Base-by-base conservation (phyloP, 2,113 vertebrate genomes). In the Anthoscopus minutus region DNA sequence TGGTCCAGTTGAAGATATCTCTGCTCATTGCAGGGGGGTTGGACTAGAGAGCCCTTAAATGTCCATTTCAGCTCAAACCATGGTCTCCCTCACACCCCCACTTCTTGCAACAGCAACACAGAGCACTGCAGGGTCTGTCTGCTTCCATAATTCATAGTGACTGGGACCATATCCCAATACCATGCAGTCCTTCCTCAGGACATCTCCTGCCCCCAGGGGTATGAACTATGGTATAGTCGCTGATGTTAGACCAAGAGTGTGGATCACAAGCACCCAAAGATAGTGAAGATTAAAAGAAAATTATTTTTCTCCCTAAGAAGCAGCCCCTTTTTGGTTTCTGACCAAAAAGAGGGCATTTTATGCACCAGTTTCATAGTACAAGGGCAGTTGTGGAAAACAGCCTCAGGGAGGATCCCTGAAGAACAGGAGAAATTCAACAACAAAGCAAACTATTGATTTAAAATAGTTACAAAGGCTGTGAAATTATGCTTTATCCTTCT, bases 211-310 rank as follows among this genome's bases (percentile, higher is more conserved):
- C 15, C 15, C 17, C 35, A n/a, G 22, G n/a, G 15, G 4, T 50
- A n/a, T 25, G 42, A 90, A 21, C 8, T 22, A 25, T 0, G 0
- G 16, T 6, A 27, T 7, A 40, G 53, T 12, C 2, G 0, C 35
- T 15, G 13, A 62, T 45, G 35, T 25, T 28, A 94, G 48, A 61
- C 40, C 37, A 51, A 76, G 40, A 5, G 27, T 3, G 2, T 0
- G 2, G 40, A 70, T 24, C 47, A 50, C 6, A 18, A 83, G 24
- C 23, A 65, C n/a, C 5, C 27, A 58, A 30, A 89, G 45, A 69
- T 3, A n/a, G 18, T 11, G 35, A 60, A 78, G 38, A 62, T 20
- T 35, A 28, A 71, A 84, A 48, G 4, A 72, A 64, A 81, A 60
- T 9, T 37, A 14, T 28, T 77, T 86, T 90, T 65, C 18, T 31